A percentile compares a stretch with the other conserved stretches of the same genome.
phyloP scores from a whole-genome alignment of 2,113 vertebrate species.

The Spheniscus mendiculus region DNA sequence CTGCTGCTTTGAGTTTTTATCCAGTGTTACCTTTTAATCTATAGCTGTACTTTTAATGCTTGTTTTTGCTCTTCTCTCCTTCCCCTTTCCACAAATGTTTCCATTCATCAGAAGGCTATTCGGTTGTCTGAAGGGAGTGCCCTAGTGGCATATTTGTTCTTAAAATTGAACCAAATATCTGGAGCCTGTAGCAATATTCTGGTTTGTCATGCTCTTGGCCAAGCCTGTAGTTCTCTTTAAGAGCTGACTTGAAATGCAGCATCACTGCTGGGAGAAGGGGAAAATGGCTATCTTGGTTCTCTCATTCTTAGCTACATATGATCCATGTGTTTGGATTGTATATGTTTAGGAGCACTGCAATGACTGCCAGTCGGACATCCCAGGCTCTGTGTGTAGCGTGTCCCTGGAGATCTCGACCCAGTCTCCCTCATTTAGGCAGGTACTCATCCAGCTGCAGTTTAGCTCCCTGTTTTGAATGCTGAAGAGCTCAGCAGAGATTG shows the following conservation, averaged over 20 bases:
- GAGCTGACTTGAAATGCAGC: neutral
- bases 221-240: neutral
- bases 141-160: neutral
- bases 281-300: neutral
- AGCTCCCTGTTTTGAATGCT: neutral
- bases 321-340: neutral
- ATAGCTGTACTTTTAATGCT: neutral
- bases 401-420: neutral
- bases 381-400: accelerated
- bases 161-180: neutral
- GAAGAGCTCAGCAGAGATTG: neutral
- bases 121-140: neutral
- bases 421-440: neutral
- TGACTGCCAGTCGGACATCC: neutral
- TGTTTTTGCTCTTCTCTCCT: neutral
- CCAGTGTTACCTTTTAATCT: neutral
- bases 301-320: neutral
- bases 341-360: neutral
- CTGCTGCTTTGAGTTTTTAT: neutral
- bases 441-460: neutral
- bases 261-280: neutral
- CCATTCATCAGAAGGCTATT: neutral
- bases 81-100: neutral
- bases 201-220: neutral
- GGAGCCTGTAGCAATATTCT: neutral